A percentile compares a stretch with the other conserved stretches of the same genome.
Evolutionary conservation across 2,888 invertebrate genomes (phyloP).

Genomic region (Coelinius sp.): DNA sequence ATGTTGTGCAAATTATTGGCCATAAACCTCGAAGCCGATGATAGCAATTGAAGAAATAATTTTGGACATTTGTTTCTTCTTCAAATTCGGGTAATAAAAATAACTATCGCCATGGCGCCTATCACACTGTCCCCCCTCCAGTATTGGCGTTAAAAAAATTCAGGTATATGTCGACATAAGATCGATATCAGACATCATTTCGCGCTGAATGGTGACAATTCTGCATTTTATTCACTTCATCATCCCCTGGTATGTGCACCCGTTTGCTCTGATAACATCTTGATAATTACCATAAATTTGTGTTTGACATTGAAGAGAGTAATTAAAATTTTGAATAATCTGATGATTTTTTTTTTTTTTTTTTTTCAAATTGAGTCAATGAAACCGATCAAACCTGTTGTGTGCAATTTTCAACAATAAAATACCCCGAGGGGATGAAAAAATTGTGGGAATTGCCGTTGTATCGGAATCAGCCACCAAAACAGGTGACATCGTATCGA

Average conservation of each 20-base stretch:
- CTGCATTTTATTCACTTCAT: conserved; percentile 9
- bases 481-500: conserved; percentile 19
- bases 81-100: not conserved
- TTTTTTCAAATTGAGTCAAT: no score
- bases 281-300: conserved; percentile 66
- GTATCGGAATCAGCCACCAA: conserved; percentile 10
- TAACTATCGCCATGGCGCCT: not conserved
- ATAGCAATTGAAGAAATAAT: conserved; percentile 22
- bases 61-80: not conserved
- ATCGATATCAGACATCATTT: conserved; percentile 15
- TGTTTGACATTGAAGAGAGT: conserved; percentile 61
- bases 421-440: conserved; percentile 6
- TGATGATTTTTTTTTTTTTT: no score
- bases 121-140: not conserved
- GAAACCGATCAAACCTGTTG: not conserved
- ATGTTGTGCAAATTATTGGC: conserved; percentile 9
- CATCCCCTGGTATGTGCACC: conserved; percentile 41
- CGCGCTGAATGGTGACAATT: conserved; percentile 4
- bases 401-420: not conserved
- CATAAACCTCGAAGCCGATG: conserved; percentile 11
- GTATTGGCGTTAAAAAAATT: conserved; percentile 8
- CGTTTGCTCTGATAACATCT: conserved; percentile 58
- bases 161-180: not conserved
- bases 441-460: conserved; percentile 21
- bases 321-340: conserved; percentile 67